Percentiles rank a stretch among this genome's conserved stretches.
Evolutionary conservation across 2,797 vertebrate species (phyloP).

Genomic region (Astyanax mexicanus): DNA sequence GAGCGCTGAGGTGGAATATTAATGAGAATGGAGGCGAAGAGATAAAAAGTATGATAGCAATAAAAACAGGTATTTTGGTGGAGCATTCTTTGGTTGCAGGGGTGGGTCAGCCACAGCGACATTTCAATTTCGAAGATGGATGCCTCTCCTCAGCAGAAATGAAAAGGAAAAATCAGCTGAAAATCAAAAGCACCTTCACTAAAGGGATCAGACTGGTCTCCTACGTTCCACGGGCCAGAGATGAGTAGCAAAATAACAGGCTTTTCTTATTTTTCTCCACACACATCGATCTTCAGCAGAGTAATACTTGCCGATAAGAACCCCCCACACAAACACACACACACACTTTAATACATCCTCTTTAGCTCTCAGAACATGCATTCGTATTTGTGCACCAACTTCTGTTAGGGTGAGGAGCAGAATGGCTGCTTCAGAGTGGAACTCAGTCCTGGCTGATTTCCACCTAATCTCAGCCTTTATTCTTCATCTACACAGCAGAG

Average conservation of each 20-base stretch:
- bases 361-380: constrained; percentile 8
- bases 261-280: constrained; percentile 56
- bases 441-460: neutral
- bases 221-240: constrained; percentile 62
- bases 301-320: constrained; percentile 61
- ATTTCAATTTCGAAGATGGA: constrained; percentile 86
- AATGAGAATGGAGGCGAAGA: constrained; percentile 52
- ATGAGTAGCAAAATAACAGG: constrained; percentile 61
- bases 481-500: neutral
- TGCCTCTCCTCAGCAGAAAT: constrained; percentile 72
- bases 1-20: constrained; percentile 36
- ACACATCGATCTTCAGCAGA: constrained; percentile 65
- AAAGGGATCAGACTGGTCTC: constrained; percentile 58
- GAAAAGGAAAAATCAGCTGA: constrained; percentile 69
- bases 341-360: neutral
- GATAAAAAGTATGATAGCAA: constrained; percentile 52
- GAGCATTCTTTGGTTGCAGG: constrained; percentile 70
- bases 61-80: constrained; percentile 73
- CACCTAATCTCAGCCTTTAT: neutral
- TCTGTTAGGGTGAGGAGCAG: neutral
- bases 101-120: constrained; percentile 78
- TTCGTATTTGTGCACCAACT: constrained; percentile 9
- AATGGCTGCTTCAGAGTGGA: neutral
- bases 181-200: constrained; percentile 60
- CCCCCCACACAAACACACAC: constrained; percentile 14